phyloP scores from a whole-genome alignment of 1,140 invertebrate genomes.

The Eueides isabella region DNA sequence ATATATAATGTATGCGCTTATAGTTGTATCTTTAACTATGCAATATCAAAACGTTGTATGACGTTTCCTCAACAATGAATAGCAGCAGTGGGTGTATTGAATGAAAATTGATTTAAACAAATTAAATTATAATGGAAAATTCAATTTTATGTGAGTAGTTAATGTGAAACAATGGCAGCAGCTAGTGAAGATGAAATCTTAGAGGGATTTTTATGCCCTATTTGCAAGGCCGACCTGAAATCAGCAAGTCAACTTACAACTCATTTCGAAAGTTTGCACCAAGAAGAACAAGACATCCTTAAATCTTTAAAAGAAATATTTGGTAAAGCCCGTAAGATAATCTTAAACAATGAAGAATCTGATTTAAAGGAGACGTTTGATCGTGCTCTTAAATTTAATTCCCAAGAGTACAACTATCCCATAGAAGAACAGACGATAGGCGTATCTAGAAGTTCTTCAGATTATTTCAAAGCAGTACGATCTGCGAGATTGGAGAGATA shows the following conservation, averaged over 20 bases:
- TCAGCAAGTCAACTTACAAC: slow-evolving; percentile 90
- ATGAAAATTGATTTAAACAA: slow-evolving; percentile 31
- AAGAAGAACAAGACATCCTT: slow-evolving; percentile 94
- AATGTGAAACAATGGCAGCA: slow-evolving; percentile 56
- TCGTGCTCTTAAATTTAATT: slow-evolving; percentile 76
- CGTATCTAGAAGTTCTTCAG: slow-evolving; percentile 86
- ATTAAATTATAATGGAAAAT: slow-evolving; percentile 37
- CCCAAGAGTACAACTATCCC: slow-evolving; percentile 66
- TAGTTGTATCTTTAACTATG: not conserved
- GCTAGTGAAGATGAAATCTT: slow-evolving; percentile 85
- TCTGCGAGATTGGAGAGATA: slow-evolving; percentile 89
- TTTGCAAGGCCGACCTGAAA: slow-evolving; percentile 94
- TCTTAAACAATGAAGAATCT: slow-evolving; percentile 89
- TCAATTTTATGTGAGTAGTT: slow-evolving; percentile 11
- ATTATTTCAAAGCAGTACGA: slow-evolving; percentile 89
- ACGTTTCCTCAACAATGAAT: slow-evolving; percentile 19
- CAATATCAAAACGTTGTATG: slow-evolving; percentile 26
- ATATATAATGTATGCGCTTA: not conserved
- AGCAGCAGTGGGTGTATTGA: slow-evolving; percentile 15
- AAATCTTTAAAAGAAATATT: slow-evolving; percentile 95
- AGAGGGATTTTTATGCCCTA: slow-evolving; percentile 97
- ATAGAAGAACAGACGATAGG: slow-evolving; percentile 87
- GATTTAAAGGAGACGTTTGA: slow-evolving; percentile 83
- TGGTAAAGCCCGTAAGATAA: slow-evolving; percentile 94
- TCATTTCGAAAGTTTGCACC: slow-evolving; percentile 94